Evolutionary conservation across 2,888 invertebrate genomes (phyloP).

Genomic region (Lithophane semibrunnea): DNA sequence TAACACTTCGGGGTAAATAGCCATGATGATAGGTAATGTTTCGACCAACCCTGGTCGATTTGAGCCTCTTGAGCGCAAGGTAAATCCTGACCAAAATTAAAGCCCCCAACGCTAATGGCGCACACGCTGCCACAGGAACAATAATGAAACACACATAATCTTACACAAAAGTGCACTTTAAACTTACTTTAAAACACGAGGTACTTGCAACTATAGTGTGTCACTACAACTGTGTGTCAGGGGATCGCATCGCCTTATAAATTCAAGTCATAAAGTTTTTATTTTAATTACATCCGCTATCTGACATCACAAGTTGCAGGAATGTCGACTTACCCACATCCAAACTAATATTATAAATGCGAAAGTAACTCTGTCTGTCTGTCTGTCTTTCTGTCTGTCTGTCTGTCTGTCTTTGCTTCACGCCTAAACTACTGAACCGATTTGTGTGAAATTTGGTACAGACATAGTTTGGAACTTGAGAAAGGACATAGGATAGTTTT

Average conservation of each 20-base stretch:
- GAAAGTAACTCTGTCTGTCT: no score
- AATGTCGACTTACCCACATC: constrained; percentile 24
- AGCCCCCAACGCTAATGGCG: not conserved
- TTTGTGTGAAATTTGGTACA: no score
- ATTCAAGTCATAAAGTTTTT: constrained; percentile 48
- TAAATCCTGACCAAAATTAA: not conserved
- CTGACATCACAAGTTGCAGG: constrained; percentile 43
- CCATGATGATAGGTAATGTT: no score
- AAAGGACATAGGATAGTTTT: no score
- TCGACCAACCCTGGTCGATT: not conserved
- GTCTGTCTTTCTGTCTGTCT: no score
- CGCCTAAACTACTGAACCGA: no score
- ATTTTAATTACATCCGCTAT: constrained; percentile 62
- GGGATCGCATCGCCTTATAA: constrained; percentile 48
- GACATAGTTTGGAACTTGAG: no score
- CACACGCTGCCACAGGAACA: rapidly evolving
- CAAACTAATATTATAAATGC: no score
- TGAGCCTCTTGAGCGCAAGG: not conserved
- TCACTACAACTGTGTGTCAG: constrained; percentile 20
- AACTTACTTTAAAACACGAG: constrained; percentile 45
- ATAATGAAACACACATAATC: no score
- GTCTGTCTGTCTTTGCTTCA: no score
- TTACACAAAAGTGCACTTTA: not conserved
- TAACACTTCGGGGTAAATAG: no score
- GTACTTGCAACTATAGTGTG: not conserved